These are phyloP conservation scores for Cydia fagiglandana DNA, from an alignment of 1,140 invertebrate genomes.

Conservation along the genomic window DNA sequence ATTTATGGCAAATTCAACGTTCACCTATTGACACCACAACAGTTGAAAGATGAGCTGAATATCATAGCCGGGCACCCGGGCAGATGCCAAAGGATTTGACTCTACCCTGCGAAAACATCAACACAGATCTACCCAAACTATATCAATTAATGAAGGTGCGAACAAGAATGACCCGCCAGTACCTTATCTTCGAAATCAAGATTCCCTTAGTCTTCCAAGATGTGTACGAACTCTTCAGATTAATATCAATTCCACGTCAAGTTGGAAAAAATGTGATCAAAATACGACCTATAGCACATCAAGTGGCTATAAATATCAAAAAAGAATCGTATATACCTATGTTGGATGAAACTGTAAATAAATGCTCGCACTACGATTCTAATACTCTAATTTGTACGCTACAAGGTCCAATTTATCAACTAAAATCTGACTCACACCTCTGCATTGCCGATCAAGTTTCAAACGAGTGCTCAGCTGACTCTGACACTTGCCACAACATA, in stretches of 20 bases:
- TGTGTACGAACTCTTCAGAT: constrained; percentile 34
- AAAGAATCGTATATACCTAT: too few relatives aligned
- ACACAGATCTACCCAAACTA: constrained; percentile 31
- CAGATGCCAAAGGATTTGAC: constrained; percentile 37
- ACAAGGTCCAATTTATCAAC: too few relatives aligned
- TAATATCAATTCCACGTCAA: constrained; percentile 34
- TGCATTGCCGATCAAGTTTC: too few relatives aligned
- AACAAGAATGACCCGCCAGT: constrained; percentile 35
- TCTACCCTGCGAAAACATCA: constrained; percentile 35
- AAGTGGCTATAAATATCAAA: too few relatives aligned
- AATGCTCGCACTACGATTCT: too few relatives aligned
- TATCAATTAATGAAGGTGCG: constrained; percentile 38
- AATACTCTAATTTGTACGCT: too few relatives aligned
- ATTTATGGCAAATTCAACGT: constrained; percentile 34
- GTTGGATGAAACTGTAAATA: too few relatives aligned
- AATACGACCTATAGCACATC: too few relatives aligned
- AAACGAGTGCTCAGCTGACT: too few relatives aligned
- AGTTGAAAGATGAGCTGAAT: constrained; percentile 33
- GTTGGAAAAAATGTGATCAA: neutral
- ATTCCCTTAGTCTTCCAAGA: constrained; percentile 36
- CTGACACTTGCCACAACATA: too few relatives aligned
- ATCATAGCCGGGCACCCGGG: constrained; percentile 33
- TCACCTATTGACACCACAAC: constrained; percentile 38
- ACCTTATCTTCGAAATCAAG: constrained; percentile 37
- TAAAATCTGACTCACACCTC: too few relatives aligned